Conservation (phyloP, 2,888 invertebrate genomes). For the Rhagium mordax region DNA sequence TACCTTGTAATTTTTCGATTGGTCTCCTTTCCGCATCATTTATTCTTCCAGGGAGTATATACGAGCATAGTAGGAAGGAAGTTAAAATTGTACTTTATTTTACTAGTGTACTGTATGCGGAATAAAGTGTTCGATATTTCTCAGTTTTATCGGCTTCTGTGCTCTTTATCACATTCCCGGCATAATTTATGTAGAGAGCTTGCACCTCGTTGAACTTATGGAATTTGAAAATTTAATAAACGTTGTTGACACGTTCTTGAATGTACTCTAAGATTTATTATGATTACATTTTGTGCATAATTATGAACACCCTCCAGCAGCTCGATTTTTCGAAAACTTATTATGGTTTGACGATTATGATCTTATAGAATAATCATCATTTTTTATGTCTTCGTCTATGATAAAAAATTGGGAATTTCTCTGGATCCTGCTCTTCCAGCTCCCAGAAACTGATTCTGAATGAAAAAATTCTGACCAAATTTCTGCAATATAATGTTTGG, state of each 20-base stretch:
- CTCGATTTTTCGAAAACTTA: too few species aligned
- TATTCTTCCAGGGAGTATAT: constrained; percentile 44
- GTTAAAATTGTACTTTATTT: constrained; percentile 49
- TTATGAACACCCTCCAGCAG: neutral
- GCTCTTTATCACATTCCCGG: constrained; percentile 46
- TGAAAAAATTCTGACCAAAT: too few species aligned
- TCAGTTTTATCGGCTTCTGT: constrained; percentile 31
- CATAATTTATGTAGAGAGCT: constrained; percentile 52
- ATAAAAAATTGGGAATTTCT: too few species aligned
- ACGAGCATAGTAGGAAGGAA: constrained; percentile 42
- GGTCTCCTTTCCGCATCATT: constrained; percentile 56
- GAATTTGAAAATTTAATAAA: constrained; percentile 29
- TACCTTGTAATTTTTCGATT: constrained; percentile 53
- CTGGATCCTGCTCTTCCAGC: too few species aligned
- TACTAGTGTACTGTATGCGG: constrained; percentile 48
- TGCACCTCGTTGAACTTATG: constrained; percentile 32
- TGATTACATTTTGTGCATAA: constrained; percentile 2
- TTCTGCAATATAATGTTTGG: too few species aligned
- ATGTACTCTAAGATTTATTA: constrained; percentile 8
- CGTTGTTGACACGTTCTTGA: constrained; percentile 11
- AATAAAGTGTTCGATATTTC: constrained; percentile 52
- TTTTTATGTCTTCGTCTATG: too few species aligned
- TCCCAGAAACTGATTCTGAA: too few species aligned
- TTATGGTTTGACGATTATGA: too few species aligned
- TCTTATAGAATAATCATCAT: too few species aligned